Evolutionary conservation across 2,888 invertebrate genomes (phyloP).

Genomic region (Stenoptilia bipunctidactyla): DNA sequence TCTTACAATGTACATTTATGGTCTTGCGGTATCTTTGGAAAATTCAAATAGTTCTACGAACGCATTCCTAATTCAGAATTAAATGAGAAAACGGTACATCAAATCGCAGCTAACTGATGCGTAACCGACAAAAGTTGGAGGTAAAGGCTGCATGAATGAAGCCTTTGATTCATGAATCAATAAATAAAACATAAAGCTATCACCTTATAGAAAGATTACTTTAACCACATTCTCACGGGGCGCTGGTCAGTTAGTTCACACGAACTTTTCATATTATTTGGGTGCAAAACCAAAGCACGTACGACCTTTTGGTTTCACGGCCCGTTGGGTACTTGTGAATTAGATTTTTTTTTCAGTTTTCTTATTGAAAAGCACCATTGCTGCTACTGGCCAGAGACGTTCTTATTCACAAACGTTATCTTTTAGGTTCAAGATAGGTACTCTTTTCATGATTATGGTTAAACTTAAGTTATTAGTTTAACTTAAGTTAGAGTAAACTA

Average conservation of each 20-base stretch:
- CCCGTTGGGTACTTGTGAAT: conserved; percentile 33
- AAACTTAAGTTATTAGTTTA: too few relatives aligned
- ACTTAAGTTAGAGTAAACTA: too few relatives aligned
- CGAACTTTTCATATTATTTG: conserved; percentile 28
- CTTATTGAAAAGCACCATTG: too few relatives aligned
- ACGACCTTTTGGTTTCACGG: conserved; percentile 51
- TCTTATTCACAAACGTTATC: too few relatives aligned
- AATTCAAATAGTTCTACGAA: too few relatives aligned
- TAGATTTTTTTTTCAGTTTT: not conserved
- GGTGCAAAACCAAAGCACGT: conserved; percentile 36
- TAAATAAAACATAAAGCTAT: conserved; percentile 9
- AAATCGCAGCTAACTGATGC: not conserved
- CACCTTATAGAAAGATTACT: conserved; percentile 17
- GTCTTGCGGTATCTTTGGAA: too few relatives aligned
- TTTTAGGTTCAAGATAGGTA: too few relatives aligned
- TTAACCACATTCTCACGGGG: conserved; percentile 54
- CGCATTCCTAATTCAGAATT: too few relatives aligned
- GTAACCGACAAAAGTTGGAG: not conserved
- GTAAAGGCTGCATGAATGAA: not conserved
- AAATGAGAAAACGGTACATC: not conserved
- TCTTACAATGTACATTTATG: too few relatives aligned
- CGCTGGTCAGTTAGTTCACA: conserved; percentile 29
- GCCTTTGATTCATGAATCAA: not conserved
- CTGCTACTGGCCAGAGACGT: too few relatives aligned
- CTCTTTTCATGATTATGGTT: too few relatives aligned